Evolutionary conservation across 2,888 invertebrate species (phyloP).

Genomic region (Dinocampus coccinellae): DNA sequence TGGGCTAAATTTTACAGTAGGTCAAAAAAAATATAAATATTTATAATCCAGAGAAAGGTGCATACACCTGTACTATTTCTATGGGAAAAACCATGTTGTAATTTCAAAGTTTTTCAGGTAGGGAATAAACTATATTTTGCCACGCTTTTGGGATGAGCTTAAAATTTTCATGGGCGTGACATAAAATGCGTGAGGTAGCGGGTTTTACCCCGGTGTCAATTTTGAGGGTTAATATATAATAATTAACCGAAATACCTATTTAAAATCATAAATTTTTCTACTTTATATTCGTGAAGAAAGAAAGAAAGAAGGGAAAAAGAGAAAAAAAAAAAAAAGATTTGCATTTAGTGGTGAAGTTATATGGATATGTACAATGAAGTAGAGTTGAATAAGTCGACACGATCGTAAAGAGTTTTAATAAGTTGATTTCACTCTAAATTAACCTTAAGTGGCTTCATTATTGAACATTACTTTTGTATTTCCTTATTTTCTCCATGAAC

Average conservation of each 20-base stretch:
- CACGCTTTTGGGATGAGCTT: no score
- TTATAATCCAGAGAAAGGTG: no score
- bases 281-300: background rate
- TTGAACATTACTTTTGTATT: background rate
- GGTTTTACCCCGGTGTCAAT: background rate
- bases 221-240: background rate
- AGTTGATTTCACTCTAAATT: conserved; percentile 4
- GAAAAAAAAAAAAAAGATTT: no score
- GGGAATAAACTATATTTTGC: no score
- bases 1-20: background rate
- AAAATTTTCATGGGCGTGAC: no score
- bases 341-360: no score
- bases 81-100: no score
- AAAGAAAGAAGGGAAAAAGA: no score
- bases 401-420: background rate
- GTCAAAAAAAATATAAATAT: background rate
- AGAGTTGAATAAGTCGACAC: background rate
- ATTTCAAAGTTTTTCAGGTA: no score
- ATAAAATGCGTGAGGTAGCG: no score
- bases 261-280: background rate
- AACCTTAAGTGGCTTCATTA: conserved; percentile 13
- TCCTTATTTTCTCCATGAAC: background rate
- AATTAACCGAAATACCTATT: background rate
- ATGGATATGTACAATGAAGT: background rate
- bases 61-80: no score